These are phyloP conservation scores for Eupelmus urozonus DNA, from an alignment of 2,888 invertebrate genomes.

Conservation along the genomic window DNA sequence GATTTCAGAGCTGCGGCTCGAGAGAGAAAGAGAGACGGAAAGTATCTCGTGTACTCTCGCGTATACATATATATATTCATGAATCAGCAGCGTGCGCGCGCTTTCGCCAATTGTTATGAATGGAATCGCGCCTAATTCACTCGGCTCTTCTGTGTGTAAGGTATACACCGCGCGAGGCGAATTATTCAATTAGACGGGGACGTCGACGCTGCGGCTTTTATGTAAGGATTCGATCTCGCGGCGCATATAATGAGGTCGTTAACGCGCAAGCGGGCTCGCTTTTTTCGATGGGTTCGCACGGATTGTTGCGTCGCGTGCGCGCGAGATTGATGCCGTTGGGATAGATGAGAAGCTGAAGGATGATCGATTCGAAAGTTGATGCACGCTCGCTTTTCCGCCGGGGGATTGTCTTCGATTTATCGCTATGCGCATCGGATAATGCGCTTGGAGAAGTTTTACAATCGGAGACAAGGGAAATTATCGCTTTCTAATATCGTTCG, in stretches of 20 bases:
- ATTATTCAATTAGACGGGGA: slow-evolving; percentile 23
- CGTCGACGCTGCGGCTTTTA: background rate
- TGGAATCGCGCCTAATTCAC: slow-evolving; percentile 49
- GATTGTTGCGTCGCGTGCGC: too few relatives aligned
- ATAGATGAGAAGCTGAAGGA: background rate
- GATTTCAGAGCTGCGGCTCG: slow-evolving; percentile 2
- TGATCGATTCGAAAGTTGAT: background rate
- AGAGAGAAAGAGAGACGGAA: slow-evolving; percentile 6
- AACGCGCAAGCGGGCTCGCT: background rate
- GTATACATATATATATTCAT: background rate
- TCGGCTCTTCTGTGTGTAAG: background rate
- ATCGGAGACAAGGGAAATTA: too few relatives aligned
- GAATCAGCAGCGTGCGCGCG: slow-evolving; percentile 44
- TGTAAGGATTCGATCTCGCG: background rate
- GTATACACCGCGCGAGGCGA: background rate
- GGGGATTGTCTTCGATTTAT: background rate
- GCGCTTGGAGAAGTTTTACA: too few relatives aligned
- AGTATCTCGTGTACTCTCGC: background rate
- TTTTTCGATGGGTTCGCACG: too few relatives aligned
- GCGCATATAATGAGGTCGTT: background rate
- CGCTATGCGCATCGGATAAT: background rate
- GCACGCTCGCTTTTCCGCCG: background rate
- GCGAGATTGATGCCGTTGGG: too few relatives aligned
- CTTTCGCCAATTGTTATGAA: slow-evolving; percentile 59
- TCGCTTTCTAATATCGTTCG: too few relatives aligned